phyloP scores from a whole-genome alignment of 2,888 invertebrate species.

The Tachina fera region DNA sequence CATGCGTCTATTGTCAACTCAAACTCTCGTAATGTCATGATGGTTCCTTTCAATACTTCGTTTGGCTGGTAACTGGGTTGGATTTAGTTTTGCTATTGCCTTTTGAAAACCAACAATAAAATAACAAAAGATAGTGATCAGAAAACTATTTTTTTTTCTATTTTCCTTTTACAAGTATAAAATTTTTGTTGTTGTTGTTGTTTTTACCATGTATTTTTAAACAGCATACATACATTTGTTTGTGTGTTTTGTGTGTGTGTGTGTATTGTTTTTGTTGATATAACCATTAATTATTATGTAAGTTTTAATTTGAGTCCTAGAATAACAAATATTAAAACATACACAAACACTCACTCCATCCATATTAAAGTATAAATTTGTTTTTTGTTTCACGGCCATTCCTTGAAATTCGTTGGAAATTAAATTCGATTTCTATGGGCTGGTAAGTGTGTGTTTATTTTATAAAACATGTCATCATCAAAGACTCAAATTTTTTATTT shows the following conservation, averaged over 20 bases:
- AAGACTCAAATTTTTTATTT: constrained; percentile 64
- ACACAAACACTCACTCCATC: neutral
- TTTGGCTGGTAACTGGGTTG: constrained; percentile 12
- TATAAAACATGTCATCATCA: constrained; percentile 63
- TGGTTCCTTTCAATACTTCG: constrained; percentile 36
- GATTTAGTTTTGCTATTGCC: constrained; percentile 32
- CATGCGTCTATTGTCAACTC: constrained; percentile 74
- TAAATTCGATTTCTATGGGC: constrained; percentile 59
- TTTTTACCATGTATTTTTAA: neutral
- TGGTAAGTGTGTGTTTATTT: constrained; percentile 9
- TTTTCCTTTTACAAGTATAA: constrained; percentile 34
- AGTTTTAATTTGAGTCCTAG: constrained; percentile 63
- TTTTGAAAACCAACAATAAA: constrained; percentile 43
- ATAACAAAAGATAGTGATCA: constrained; percentile 66
- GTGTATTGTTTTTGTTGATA: constrained; percentile 49
- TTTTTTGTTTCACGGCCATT: neutral
- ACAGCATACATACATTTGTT: neutral
- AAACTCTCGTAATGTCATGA: constrained; percentile 57
- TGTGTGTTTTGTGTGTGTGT: no score
- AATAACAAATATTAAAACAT: constrained; percentile 20
- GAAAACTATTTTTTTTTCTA: constrained; percentile 27
- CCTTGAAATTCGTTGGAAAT: constrained; percentile 64
- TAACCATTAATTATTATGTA: constrained; percentile 72
- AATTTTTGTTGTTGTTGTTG: constrained; percentile 10
- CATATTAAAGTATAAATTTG: neutral